Evolutionary conservation across 2,888 invertebrate genomes (phyloP).

Genomic region (Apotomis turbidana): DNA sequence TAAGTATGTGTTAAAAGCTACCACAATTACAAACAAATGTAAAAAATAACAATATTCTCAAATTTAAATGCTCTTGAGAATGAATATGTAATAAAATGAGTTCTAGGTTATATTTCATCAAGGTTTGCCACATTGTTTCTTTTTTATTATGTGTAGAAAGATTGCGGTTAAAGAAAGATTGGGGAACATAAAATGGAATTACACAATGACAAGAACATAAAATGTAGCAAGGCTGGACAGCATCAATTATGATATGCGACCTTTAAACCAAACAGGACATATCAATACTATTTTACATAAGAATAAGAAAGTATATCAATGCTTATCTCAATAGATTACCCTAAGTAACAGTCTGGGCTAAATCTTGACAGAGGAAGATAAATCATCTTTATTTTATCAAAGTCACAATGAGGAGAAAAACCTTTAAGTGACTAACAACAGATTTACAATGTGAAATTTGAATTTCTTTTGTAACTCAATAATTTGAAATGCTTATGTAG

Average conservation of each 20-base stretch:
- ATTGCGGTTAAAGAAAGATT: too few relatives aligned
- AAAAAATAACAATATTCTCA: too few relatives aligned
- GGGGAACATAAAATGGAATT: too few relatives aligned
- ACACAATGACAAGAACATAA: background rate
- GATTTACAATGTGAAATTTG: constrained; percentile 3
- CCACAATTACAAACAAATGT: too few relatives aligned
- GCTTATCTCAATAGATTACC: constrained; percentile 36
- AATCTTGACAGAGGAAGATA: constrained; percentile 35
- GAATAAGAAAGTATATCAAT: constrained; percentile 24
- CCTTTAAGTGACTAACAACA: background rate
- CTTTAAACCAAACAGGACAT: background rate
- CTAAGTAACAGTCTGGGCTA: constrained; percentile 18
- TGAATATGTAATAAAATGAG: too few relatives aligned
- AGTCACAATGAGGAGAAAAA: background rate
- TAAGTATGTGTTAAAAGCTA: too few relatives aligned
- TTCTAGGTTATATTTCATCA: too few relatives aligned
- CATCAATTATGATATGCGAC: too few relatives aligned
- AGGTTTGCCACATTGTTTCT: too few relatives aligned
- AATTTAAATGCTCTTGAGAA: too few relatives aligned
- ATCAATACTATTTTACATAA: constrained; percentile 28
- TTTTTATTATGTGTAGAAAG: too few relatives aligned
- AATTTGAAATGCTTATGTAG: too few relatives aligned
- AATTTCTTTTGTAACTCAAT: background rate
- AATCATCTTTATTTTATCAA: constrained; percentile 31
- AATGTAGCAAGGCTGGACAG: background rate